Conservation (phyloP, 2,888 invertebrate species). For the Diploptera punctata region DNA sequence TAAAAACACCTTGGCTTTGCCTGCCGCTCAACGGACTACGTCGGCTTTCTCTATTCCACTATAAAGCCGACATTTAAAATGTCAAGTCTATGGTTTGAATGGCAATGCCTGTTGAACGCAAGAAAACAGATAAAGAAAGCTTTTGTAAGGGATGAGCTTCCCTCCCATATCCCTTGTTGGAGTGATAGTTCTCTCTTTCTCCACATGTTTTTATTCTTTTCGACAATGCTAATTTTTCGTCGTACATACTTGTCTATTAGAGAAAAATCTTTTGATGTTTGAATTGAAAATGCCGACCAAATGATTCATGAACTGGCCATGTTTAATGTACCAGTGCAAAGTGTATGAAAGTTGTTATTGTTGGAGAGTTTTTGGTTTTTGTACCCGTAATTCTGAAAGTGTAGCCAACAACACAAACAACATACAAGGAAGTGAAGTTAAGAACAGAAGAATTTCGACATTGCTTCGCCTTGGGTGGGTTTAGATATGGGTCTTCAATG, state of each 20-base stretch:
- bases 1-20: conserved; percentile 26
- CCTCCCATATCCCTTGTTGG: conserved; percentile 12
- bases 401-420: too few species aligned
- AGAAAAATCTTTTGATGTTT: not conserved
- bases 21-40: conserved; percentile 20
- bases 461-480: too few species aligned
- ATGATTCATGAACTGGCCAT: too few species aligned
- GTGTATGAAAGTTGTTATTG: too few species aligned
- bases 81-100: conserved; percentile 32
- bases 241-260: not conserved
- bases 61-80: conserved; percentile 26
- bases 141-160: conserved; percentile 38
- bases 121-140: conserved; percentile 30
- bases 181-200: conserved; percentile 3
- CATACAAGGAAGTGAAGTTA: too few species aligned
- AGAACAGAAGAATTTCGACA: too few species aligned
- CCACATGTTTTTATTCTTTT: not conserved
- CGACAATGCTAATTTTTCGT: conserved; percentile 32
- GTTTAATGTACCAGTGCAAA: too few species aligned
- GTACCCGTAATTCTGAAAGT: too few species aligned
- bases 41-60: not conserved
- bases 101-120: conserved; percentile 4
- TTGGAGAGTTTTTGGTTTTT: too few species aligned
- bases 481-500: too few species aligned
- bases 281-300: not conserved